Evolutionary conservation across 2,113 vertebrate species (phyloP), one percentile per base, ranked within the genome.

Genomic region (Dicentrarchus labrax): DNA sequence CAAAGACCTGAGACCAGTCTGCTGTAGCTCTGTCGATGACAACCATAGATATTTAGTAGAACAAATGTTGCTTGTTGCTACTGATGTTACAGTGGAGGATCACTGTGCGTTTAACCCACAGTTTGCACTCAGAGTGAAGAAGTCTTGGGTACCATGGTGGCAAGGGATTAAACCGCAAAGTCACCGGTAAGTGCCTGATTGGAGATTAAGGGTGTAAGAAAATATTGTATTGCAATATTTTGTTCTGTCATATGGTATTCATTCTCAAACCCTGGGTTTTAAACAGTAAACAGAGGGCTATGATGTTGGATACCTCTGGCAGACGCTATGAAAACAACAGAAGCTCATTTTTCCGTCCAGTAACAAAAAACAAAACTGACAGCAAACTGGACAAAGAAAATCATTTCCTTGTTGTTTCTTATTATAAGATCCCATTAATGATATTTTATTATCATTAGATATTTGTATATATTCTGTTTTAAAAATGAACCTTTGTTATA

Each of bases 1-100:
- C 69, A 48, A 68, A 45, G 50, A 68, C 53, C 70, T 7, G 19
- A 68, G 10, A 48, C 21, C 61, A 54, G 62, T 72, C 41, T 16
- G 39, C 59, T 43, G 6, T 39, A 21, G 38, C n/a, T n/a, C n/a
- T n/a, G n/a, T n/a, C n/a, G n/a, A 24, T n/a, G 8, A 30, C 22
- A 19, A n/a, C 30, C 60, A 60, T 4, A 60, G 22, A 22, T 8
- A 24, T 0, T 47, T 19, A 45, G 24, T 30, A 6, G 8, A 53
- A 13, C 16, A n/a, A 48, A 38, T 21, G n/a, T 2, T 30, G 36
- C 12, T 17, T 17, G 12, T 17, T 50, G 5, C 8, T 60, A 3
- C 10, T 30, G 59, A 43, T n/a, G 19, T 43, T 21, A n/a, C 3
- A 8, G 15, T 57, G 8, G 48, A 21, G 13, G 43, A 60, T 47